A percentile compares a stretch with the other conserved stretches of the same genome.
phyloP scores from a whole-genome alignment of 1,140 invertebrate genomes.

The Papilio polyxenes region DNA sequence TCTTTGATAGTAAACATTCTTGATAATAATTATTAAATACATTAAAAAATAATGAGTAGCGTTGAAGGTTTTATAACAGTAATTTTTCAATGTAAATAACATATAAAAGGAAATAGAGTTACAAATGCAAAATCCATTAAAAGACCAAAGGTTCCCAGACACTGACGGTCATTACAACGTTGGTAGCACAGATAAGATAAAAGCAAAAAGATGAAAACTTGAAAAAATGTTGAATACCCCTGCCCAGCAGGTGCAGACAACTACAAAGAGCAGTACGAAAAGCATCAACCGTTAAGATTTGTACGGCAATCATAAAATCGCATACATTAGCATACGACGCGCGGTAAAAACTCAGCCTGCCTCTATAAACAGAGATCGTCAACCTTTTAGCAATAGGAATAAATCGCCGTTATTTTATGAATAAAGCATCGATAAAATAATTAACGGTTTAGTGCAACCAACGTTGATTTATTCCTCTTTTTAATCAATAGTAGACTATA shows the following conservation, averaged over 20 bases:
- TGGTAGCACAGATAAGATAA: slow-evolving; percentile 8
- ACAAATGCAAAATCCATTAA: neutral
- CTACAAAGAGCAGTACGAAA: slow-evolving; percentile 40
- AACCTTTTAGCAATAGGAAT: slow-evolving; percentile 43
- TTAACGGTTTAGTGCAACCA: neutral
- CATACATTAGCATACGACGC: slow-evolving; percentile 47
- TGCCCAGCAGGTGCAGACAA: slow-evolving; percentile 28
- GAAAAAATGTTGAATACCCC: slow-evolving; percentile 7
- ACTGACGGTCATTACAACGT: neutral
- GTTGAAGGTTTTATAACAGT: neutral
- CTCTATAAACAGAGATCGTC: slow-evolving; percentile 47
- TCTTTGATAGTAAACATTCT: neutral
- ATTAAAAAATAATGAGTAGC: neutral
- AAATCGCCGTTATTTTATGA: slow-evolving; percentile 27
- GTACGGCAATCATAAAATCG: slow-evolving; percentile 52
- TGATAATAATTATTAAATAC: neutral
- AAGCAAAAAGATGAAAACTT: neutral
- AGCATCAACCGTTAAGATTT: slow-evolving; percentile 46
- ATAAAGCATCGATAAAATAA: slow-evolving; percentile 34
- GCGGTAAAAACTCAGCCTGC: slow-evolving; percentile 44
- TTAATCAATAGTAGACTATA: no score
- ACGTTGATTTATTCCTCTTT: neutral
- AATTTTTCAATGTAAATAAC: neutral
- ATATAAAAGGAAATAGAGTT: neutral
- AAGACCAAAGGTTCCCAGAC: neutral